These are phyloP conservation scores for Luehdorfia chinensis DNA, from an alignment of 1,140 invertebrate species.

Conservation along the genomic window DNA sequence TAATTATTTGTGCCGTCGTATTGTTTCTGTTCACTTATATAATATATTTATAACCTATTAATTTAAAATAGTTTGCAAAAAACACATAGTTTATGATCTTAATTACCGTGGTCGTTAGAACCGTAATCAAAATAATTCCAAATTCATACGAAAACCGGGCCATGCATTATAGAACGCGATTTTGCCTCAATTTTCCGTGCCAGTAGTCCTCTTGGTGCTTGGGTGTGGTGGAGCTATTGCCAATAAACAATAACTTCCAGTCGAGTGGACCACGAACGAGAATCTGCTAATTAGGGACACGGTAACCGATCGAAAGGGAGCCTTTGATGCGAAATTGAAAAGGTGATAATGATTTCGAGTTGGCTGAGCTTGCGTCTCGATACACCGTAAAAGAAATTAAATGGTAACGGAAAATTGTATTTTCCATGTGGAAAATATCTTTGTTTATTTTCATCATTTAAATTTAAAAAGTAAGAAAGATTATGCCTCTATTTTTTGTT, in stretches of 20 bases:
- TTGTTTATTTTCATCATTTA: too few species aligned
- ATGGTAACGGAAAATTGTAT: slow-evolving; percentile 15
- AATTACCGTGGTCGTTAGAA: too few species aligned
- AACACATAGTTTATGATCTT: too few species aligned
- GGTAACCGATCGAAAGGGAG: slow-evolving; percentile 57
- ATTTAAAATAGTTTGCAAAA: too few species aligned
- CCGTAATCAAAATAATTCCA: too few species aligned
- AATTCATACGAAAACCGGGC: too few species aligned
- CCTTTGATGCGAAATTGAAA: slow-evolving; percentile 69
- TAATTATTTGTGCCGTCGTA: too few species aligned
- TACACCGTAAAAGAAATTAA: slow-evolving; percentile 15
- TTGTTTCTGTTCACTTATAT: too few species aligned
- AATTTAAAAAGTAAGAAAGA: too few species aligned
- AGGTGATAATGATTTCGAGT: slow-evolving; percentile 52
- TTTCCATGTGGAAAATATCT: too few species aligned
- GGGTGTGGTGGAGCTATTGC: slow-evolving; percentile 50
- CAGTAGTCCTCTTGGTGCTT: slow-evolving; percentile 40
- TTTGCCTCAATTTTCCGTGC: slow-evolving; percentile 71
- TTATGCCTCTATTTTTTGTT: too few species aligned
- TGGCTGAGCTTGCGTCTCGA: slow-evolving; percentile 26
- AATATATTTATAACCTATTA: too few species aligned
- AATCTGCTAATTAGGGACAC: slow-evolving; percentile 71
- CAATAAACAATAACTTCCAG: slow-evolving; percentile 75
- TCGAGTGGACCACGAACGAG: slow-evolving; percentile 46
- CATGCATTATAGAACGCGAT: slow-evolving; percentile 45